Conservation (phyloP, 2,113 vertebrate species). For the Nothoprocta pentlandii region DNA sequence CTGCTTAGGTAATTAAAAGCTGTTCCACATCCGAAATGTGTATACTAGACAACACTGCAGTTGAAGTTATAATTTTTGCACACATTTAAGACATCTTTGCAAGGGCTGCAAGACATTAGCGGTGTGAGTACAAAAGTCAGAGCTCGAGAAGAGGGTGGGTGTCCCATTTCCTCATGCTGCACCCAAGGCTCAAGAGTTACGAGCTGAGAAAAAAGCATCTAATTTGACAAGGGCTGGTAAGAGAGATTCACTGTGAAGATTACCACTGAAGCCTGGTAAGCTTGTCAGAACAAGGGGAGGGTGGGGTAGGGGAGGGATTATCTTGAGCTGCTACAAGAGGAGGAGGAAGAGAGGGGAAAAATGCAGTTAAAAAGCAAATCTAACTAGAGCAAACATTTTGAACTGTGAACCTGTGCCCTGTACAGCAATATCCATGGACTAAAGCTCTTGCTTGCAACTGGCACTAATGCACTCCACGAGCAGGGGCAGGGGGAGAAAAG, state of each 20-base stretch:
- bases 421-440: not conserved
- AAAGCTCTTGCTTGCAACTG: not conserved
- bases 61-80: not conserved
- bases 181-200: not conserved
- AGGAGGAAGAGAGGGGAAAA: not conserved
- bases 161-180: not conserved
- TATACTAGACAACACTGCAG: not conserved
- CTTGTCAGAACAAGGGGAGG: not conserved
- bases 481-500: not conserved
- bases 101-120: not conserved
- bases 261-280: not conserved
- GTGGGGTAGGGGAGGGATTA: not conserved
- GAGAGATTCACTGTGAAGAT: not conserved
- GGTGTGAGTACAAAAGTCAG: not conserved
- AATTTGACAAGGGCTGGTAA: not conserved
- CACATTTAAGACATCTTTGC: not conserved
- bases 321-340: not conserved
- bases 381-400: not conserved
- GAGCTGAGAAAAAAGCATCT: not conserved
- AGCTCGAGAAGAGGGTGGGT: not conserved
- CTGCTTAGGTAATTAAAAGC: not conserved
- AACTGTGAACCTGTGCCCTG: not conserved
- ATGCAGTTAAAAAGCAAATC: not conserved
- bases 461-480: not conserved
- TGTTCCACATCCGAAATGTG: not conserved